phyloP scores from a whole-genome alignment of 2,888 invertebrate species.

The Tiphia femorata region DNA sequence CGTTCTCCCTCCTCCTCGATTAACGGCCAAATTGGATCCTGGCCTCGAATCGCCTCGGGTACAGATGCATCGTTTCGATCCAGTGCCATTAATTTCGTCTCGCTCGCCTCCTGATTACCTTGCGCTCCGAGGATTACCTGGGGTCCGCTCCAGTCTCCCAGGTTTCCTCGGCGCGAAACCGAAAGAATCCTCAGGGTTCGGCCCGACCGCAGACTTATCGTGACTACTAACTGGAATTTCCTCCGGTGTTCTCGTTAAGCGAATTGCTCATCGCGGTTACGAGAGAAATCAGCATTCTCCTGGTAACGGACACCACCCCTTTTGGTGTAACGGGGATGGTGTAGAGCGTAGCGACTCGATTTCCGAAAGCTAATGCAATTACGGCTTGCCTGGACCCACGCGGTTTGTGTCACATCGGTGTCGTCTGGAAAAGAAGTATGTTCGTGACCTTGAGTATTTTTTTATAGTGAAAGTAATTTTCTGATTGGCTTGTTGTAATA shows the following conservation, averaged over 20 bases:
- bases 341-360: too few relatives aligned
- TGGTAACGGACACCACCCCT: not conserved
- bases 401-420: too few relatives aligned
- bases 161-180: not conserved
- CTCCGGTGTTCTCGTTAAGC: conserved; percentile 29
- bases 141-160: conserved; percentile 15
- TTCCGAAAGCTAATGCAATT: not conserved
- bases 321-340: too few relatives aligned
- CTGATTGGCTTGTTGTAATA: too few relatives aligned
- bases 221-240: conserved; percentile 29
- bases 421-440: too few relatives aligned
- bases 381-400: too few relatives aligned
- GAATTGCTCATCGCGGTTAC: conserved; percentile 5
- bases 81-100: conserved; percentile 54
- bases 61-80: conserved; percentile 57
- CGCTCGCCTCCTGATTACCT: conserved; percentile 50
- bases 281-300: conserved; percentile 13
- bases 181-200: conserved; percentile 36
- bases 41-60: conserved; percentile 45
- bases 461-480: too few relatives aligned
- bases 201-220: conserved; percentile 41
- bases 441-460: too few relatives aligned
- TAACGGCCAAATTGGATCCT: conserved; percentile 58
- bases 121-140: conserved; percentile 48
- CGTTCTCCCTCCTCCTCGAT: conserved; percentile 49